These are phyloP conservation scores for Acanthosepion esculentum DNA, from an alignment of 2,888 invertebrate species.

Conservation along the genomic window DNA sequence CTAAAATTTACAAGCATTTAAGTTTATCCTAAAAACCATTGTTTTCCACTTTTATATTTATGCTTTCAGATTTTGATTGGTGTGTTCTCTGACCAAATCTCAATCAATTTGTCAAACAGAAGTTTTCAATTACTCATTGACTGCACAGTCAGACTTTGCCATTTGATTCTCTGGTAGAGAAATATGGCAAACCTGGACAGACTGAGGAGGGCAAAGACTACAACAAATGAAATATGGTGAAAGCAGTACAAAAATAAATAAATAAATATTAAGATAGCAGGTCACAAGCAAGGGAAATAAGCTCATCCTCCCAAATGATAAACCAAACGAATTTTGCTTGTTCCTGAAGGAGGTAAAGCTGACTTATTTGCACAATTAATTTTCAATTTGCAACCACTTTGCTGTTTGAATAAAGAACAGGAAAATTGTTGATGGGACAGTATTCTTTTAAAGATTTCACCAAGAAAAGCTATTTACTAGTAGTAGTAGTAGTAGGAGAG, in stretches of 20 bases:
- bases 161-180: not conserved
- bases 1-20: not conserved
- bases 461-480: slow-evolving; percentile 33
- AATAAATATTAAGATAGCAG: not conserved
- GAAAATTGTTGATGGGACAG: not conserved
- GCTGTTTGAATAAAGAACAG: not conserved
- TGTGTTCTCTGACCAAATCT: not conserved
- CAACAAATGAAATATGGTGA: not conserved
- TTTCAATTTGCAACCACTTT: not conserved
- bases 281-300: not conserved
- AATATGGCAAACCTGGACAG: not conserved
- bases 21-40: not conserved
- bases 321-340: not conserved
- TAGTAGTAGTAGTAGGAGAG: not conserved
- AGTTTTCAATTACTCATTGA: not conserved
- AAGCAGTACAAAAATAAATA: not conserved
- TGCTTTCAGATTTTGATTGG: not conserved
- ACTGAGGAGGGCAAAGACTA: not conserved
- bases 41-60: not conserved
- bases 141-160: not conserved
- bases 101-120: not conserved
- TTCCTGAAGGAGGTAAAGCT: too few species aligned
- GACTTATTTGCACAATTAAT: not conserved
- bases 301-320: not conserved
- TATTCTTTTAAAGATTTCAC: slow-evolving; percentile 33